Evolutionary conservation across 1,140 invertebrate species (phyloP), one percentile per base, ranked within the genome.

Genomic region (Solenopsis invicta): DNA sequence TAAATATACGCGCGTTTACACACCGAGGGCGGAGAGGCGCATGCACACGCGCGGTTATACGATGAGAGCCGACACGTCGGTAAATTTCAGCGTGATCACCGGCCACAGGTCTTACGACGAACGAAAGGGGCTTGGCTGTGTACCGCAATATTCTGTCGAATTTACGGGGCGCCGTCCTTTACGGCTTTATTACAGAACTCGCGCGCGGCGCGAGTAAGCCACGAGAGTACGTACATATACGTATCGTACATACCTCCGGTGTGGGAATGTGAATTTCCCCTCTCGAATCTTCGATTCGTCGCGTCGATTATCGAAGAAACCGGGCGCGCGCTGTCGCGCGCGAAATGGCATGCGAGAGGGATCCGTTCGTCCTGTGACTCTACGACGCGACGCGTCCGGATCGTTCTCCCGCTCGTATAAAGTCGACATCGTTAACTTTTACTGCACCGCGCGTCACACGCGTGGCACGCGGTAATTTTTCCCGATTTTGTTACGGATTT

Each of bases 151-250:
- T 93, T 93, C 89, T 90, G 86, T 92, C 90, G 86, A 93, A 93
- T 93, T 93, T 93, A 93, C 89, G 92, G 89, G 87, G 85, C 41
- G 86, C 82, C 75, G 88, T 88, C 64, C 62, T 87, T 90, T 93
- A 93, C 93, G 91, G 91, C 93, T 93, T 93, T 93, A 93, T 93
- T 93, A 93, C 91, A 29, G 90, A 86, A 90, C 37, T 66, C 87
- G 77, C 87, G 77, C 87, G 85, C 52, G 29, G 21, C n/a, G 21
- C 86, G 59, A 67, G 77, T 81, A 87, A 87, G 59, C 76, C 91
- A 69, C 56, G 78, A 29, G 16, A 37, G 21, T 59, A 52, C 37
- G 21, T 54, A 54, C 10, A 21, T 66, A n/a, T 34, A 54, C 10
- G 37, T 66, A n/a, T 34, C 16, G 76, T 37, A 29, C 45, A 41